Evolutionary conservation across 2,113 vertebrate species (phyloP), one percentile per base, ranked within the genome.

Genomic region (Merops nubicus): DNA sequence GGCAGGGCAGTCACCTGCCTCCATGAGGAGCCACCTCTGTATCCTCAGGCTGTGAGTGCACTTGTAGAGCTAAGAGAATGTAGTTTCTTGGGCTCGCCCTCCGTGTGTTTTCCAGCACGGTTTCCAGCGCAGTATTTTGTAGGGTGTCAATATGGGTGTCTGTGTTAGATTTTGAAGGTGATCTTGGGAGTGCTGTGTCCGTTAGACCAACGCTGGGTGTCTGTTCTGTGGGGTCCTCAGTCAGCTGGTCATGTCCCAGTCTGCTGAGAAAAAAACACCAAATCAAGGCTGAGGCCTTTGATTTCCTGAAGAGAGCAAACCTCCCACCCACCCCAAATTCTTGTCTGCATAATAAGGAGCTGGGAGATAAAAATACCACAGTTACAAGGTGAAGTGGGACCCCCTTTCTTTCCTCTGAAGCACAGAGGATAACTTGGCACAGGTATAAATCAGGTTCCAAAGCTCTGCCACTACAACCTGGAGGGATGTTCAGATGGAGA

Each of bases 121-220:
- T 11, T 38, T 59, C 36, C 40, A 85, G 54, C 3, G 8, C 26
- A 28, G 2, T 15, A 19, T 68, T 89, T 60, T 51, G 28, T n/a
- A 65, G 29, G 5, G 4, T 59, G 33, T 7, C 47, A 34, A 43
- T 19, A 53, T 2, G 11, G 28, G 11, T 3, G 2, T 26, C 72
- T 56, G 14, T 6, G 7, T 10, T 16, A 40, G 6, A 36, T 82
- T 74, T 75, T 18, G 29, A 60, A 65, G 13, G 11, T 9, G 22
- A 54, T 43, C 25, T 19, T 18, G 4, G 11, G 93, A 65, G 34
- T 1, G 0, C 25, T 0, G 0, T 36, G 25, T 68, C 28, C 34
- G 16, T 36, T 59, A 70, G 48, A 65, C 33, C 45, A 64, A 10
- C 0, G 4, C 5, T 28, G 69, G 10, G 5, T 65, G 11, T 31